phyloP scores from a whole-genome alignment of 2,113 vertebrate genomes.

The Actenoides lindsayi region DNA sequence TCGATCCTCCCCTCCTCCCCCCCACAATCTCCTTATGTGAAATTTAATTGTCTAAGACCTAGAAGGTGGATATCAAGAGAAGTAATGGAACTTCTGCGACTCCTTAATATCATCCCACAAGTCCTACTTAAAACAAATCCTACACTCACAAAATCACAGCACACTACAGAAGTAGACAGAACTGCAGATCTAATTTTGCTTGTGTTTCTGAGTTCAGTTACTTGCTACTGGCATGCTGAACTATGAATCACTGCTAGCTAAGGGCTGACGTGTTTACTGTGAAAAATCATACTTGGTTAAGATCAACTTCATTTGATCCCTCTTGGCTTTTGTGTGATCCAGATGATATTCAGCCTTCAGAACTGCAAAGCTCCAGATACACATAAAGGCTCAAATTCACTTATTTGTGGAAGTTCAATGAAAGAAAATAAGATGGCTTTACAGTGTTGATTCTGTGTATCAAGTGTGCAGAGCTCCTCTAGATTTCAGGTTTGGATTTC shows the following conservation, averaged over 20 bases:
- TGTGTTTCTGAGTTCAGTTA: background rate
- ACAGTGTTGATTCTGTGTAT: background rate
- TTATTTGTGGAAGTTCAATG: background rate
- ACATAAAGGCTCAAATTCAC: background rate
- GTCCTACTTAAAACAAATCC: background rate
- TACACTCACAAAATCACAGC: background rate
- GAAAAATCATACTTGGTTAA: background rate
- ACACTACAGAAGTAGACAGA: background rate
- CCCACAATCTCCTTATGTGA: background rate
- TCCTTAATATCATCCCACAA: background rate
- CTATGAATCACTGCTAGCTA: background rate
- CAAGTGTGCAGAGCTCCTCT: background rate
- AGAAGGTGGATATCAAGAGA: background rate
- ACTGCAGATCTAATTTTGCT: background rate
- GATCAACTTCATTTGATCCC: background rate
- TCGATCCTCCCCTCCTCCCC: background rate
- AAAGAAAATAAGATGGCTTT: background rate
- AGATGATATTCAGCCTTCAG: background rate
- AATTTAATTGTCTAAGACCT: background rate
- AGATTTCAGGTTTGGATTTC: background rate
- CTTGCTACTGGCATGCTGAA: background rate
- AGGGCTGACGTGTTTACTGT: background rate
- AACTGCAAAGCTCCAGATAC: background rate
- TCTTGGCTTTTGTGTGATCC: background rate
- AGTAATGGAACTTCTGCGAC: background rate